Conservation (phyloP, 2,888 invertebrate genomes). For the Mechanitis messenoides region DNA sequence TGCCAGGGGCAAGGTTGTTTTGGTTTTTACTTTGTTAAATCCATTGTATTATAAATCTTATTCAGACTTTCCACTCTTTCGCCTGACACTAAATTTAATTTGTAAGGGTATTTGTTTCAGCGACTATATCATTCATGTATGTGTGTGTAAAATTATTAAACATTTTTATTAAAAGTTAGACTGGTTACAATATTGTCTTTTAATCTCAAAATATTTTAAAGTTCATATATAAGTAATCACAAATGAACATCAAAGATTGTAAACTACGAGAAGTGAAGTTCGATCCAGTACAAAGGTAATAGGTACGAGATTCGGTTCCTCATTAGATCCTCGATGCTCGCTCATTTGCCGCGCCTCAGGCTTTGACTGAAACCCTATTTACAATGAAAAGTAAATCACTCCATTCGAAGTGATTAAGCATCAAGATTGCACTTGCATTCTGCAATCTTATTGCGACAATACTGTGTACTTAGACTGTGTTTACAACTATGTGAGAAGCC, state of each 20-base stretch:
- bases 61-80: neutral
- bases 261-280: constrained; percentile 5
- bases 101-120: too few species aligned
- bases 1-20: constrained; percentile 16
- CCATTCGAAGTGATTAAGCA: constrained; percentile 57
- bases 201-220: too few species aligned
- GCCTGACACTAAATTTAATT: neutral
- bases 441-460: constrained; percentile 43
- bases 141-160: too few species aligned
- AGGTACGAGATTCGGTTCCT: constrained; percentile 12
- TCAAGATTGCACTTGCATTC: constrained; percentile 50
- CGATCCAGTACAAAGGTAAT: constrained; percentile 4
- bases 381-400: constrained; percentile 64
- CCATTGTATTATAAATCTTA: constrained; percentile 1
- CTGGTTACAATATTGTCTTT: too few species aligned
- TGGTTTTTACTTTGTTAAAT: constrained; percentile 14
- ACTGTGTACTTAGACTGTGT: neutral
- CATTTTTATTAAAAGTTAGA: too few species aligned
- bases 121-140: too few species aligned
- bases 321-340: constrained; percentile 11
- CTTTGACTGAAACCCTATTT: constrained; percentile 44
- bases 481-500: too few species aligned
- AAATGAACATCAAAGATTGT: neutral
- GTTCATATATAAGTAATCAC: neutral
- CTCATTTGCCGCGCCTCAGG: constrained; percentile 6